Evolutionary conservation across 2,797 vertebrate species (phyloP), one percentile per base, ranked within the genome.

Genomic region (Coluber constrictor): DNA sequence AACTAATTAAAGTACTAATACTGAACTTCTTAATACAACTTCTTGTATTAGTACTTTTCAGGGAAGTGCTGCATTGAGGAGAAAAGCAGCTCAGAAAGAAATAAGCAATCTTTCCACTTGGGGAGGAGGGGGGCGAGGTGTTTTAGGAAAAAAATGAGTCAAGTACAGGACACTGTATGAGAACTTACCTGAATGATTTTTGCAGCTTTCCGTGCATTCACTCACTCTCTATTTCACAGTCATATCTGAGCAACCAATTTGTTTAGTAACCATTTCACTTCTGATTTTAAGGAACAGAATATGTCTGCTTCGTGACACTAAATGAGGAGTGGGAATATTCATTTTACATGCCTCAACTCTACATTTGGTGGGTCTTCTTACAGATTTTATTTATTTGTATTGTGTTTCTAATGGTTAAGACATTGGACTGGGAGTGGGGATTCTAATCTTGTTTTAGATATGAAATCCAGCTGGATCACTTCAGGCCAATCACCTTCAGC

Each of bases 71-170:
- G 18, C 70, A 79, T 18, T 79, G 18, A 79, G 66, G 32, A 79
- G 70, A 79, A 79, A 79, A 79, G 70, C 70, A 79, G 8, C 32
- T 23, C 70, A 79, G 18, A 37, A 79, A 79, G 8, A 79, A 18
- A 74, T 37, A 74, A 74, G 70, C 16, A 43, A 43, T 20, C 0
- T 37, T 37, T 74, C 70, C 32, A 37, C 70, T 32, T 37, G 20
- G 1, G 51, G 47, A 20, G 32, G n/a, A 37, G 13, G 5, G 7
- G 16, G 32, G 32, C 0, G 2, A 4, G 18, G 3, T 3, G 7
- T 7, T 60, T 0, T 11, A 74, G 66, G 16, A 9, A 79, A 79
- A 79, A 79, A 79, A 79, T 79, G 32, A 37, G 32, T 43, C 18
- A 23, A 79, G 70, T 32, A 79, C 32, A 79, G 7, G 16, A 43